Conservation (phyloP, 1,140 invertebrate species). For the Xylocopa sonorina region DNA sequence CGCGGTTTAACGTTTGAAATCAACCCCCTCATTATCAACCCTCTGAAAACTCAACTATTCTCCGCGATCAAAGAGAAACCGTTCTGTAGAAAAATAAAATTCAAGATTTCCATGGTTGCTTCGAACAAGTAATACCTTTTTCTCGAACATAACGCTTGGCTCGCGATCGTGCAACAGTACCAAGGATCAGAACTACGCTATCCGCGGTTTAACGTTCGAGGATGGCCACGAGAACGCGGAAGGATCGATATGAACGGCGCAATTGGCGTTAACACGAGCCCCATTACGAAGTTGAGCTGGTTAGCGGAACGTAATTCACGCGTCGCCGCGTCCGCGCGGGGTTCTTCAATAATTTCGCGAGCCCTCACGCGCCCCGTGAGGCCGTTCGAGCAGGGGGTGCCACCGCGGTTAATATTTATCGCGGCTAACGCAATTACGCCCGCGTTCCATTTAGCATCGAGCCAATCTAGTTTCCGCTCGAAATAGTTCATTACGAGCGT, state of each 20-base stretch:
- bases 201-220: not conserved
- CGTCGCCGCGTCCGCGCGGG: not conserved
- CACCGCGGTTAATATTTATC: constrained; percentile 44
- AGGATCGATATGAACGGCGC: constrained; percentile 14
- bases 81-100: too few species aligned
- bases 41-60: too few species aligned
- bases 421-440: constrained; percentile 31
- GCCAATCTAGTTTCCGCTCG: constrained; percentile 45
- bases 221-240: not conserved
- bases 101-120: too few species aligned
- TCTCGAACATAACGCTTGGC: too few species aligned
- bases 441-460: constrained; percentile 37
- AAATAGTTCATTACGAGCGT: constrained; percentile 39
- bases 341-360: constrained; percentile 31
- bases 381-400: not conserved
- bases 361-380: not conserved
- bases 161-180: too few species aligned
- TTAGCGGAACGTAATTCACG: constrained; percentile 10
- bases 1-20: too few species aligned
- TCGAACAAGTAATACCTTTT: too few species aligned
- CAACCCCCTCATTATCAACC: too few species aligned
- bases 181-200: too few species aligned
- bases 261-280: not conserved
- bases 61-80: too few species aligned
- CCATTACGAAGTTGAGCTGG: not conserved